phyloP scores from a whole-genome alignment of 2,797 vertebrate species.

The Sciurus vulgaris region DNA sequence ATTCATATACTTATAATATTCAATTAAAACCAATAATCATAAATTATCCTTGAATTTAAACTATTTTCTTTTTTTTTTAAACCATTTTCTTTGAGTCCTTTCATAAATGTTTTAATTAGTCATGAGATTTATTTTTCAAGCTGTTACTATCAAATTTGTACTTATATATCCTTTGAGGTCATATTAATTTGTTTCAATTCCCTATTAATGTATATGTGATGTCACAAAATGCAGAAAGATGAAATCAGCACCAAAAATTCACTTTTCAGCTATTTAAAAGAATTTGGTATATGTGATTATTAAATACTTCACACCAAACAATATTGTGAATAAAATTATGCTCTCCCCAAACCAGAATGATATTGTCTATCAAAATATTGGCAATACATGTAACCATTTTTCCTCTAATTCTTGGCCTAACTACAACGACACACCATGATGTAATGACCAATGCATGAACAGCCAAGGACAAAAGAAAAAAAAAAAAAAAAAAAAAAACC shows the following conservation, averaged over 20 bases:
- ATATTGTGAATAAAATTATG: background rate
- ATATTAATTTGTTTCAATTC: background rate
- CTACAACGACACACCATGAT: background rate
- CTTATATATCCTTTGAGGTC: background rate
- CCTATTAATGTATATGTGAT: background rate
- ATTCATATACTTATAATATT: background rate
- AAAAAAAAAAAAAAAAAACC: background rate
- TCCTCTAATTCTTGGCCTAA: background rate
- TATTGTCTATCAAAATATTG: background rate
- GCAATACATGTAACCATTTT: background rate
- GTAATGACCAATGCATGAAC: background rate
- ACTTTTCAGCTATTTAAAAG: background rate
- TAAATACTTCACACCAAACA: background rate
- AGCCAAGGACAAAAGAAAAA: background rate
- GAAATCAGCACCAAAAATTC: background rate
- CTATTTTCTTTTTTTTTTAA: background rate
- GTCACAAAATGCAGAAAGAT: background rate
- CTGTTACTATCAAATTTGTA: background rate
- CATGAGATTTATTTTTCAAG: background rate
- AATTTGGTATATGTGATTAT: no score
- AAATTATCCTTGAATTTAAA: background rate
- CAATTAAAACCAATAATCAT: background rate
- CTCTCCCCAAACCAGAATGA: background rate
- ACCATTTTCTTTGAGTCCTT: background rate
- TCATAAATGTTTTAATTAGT: background rate